These are phyloP conservation scores for Aurelia aurita complex sp. Pacific DNA, from an alignment of 30 jellyfish, hydroid and myxozoan genomes.

Conservation along the genomic window DNA sequence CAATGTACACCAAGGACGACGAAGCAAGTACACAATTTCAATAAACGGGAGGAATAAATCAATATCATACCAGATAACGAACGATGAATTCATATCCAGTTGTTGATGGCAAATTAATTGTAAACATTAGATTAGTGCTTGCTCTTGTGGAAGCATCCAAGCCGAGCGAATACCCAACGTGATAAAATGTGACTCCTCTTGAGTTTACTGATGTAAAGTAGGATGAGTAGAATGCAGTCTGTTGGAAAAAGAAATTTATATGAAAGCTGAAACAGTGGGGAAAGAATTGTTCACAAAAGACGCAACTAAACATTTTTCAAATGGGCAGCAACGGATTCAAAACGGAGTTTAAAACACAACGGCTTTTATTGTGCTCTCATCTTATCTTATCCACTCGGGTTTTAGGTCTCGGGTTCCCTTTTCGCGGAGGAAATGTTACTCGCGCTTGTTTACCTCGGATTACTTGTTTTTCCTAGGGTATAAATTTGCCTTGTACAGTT, in stretches of 20 bases:
- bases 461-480: too few species aligned
- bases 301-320: too few species aligned
- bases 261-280: background rate
- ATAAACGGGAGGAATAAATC: too few species aligned
- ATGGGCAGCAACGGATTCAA: too few species aligned
- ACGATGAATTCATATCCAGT: slow-evolving; percentile 61
- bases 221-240: slow-evolving; percentile 59
- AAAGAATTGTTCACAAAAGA: too few species aligned
- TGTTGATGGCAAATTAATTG: slow-evolving; percentile 46
- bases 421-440: too few species aligned
- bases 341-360: too few species aligned
- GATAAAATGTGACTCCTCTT: slow-evolving; percentile 38
- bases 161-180: slow-evolving; percentile 77
- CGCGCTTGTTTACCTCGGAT: too few species aligned
- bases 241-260: background rate
- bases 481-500: too few species aligned
- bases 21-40: background rate
- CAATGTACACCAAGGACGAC: background rate
- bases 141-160: slow-evolving; percentile 41
- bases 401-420: too few species aligned
- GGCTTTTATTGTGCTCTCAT: too few species aligned
- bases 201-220: slow-evolving; percentile 38
- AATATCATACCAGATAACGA: slow-evolving; percentile 67
- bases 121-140: slow-evolving; percentile 57
- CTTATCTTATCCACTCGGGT: too few species aligned